phyloP scores from a whole-genome alignment of 2,797 vertebrate species.

The Ficedula albicollis region DNA sequence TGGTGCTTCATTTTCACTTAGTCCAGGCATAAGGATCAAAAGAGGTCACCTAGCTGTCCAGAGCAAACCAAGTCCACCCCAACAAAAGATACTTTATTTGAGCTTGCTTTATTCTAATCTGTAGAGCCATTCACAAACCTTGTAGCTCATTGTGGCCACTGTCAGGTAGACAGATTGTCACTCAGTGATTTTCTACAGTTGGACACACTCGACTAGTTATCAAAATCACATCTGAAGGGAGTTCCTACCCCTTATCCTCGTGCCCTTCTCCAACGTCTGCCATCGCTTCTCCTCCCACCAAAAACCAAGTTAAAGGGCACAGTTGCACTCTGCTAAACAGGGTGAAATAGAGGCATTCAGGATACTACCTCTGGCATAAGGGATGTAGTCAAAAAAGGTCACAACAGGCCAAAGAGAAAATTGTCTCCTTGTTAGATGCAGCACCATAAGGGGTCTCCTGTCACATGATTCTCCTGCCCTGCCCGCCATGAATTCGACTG shows the following conservation, averaged over 20 bases:
- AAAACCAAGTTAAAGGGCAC: slow-evolving; percentile 77
- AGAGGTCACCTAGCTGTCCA: slow-evolving; percentile 51
- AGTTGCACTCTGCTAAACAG: slow-evolving; percentile 85
- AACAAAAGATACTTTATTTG: slow-evolving; percentile 79
- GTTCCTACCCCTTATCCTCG: slow-evolving; percentile 71
- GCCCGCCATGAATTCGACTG: slow-evolving; percentile 14
- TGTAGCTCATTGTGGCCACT: slow-evolving; percentile 79
- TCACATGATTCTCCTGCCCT: slow-evolving; percentile 68
- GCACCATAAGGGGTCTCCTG: slow-evolving; percentile 85
- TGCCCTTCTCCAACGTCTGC: slow-evolving; percentile 84
- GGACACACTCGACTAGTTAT: slow-evolving; percentile 80
- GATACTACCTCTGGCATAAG: slow-evolving; percentile 76
- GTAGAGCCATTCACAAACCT: slow-evolving; percentile 77
- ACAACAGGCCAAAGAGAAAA: slow-evolving; percentile 80
- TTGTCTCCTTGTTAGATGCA: slow-evolving; percentile 70
- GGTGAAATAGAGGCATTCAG: slow-evolving; percentile 78
- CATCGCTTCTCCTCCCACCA: slow-evolving; percentile 84
- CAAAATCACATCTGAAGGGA: slow-evolving; percentile 78
- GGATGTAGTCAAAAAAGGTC: slow-evolving; percentile 88
- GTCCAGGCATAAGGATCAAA: slow-evolving; percentile 33
- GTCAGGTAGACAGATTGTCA: slow-evolving; percentile 83
- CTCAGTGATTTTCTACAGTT: slow-evolving; percentile 81
- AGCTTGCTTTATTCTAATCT: slow-evolving; percentile 74
- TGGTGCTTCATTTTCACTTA: not conserved
- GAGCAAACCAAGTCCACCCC: slow-evolving; percentile 59